Conservation (phyloP, 2,888 invertebrate genomes). For the Tillus elongatus region DNA sequence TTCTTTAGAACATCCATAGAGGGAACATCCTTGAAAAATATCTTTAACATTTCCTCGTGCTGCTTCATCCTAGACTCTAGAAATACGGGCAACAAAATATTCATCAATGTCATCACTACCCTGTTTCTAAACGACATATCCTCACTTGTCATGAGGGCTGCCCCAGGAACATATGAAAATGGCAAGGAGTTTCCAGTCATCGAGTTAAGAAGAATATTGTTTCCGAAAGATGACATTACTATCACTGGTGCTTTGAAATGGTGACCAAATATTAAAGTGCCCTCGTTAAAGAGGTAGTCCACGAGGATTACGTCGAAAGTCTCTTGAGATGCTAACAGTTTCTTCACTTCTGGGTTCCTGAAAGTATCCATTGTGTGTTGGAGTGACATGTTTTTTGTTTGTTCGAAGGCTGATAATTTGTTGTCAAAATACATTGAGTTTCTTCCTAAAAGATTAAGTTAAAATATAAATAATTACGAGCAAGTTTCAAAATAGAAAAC, state of each 20-base stretch:
- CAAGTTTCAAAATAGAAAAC: no score
- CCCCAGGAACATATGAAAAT: conserved; percentile 32
- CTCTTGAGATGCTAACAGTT: conserved; percentile 18
- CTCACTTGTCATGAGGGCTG: conserved; percentile 25
- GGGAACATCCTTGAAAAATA: conserved; percentile 26
- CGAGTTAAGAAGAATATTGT: conserved; percentile 25
- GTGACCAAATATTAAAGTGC: conserved; percentile 32
- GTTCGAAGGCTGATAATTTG: not conserved
- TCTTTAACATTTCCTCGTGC: conserved; percentile 20
- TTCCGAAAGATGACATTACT: conserved; percentile 28
- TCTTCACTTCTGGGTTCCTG: conserved; percentile 14
- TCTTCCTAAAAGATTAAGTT: conserved; percentile 13
- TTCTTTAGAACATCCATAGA: conserved; percentile 21
- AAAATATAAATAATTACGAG: not conserved
- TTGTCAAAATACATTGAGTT: conserved; percentile 9
- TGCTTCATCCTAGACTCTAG: not conserved
- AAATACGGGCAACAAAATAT: conserved; percentile 7
- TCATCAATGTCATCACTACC: conserved; percentile 24
- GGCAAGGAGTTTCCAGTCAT: conserved; percentile 31
- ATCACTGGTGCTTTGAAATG: conserved; percentile 34
- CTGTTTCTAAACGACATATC: conserved; percentile 34
- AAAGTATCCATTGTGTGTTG: conserved; percentile 14
- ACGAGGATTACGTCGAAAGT: conserved; percentile 30
- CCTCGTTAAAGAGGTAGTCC: conserved; percentile 32
- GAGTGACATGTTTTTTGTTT: conserved; percentile 14